Conservation (phyloP, 2,888 invertebrate species). For the Drosophila peninsularis region DNA sequence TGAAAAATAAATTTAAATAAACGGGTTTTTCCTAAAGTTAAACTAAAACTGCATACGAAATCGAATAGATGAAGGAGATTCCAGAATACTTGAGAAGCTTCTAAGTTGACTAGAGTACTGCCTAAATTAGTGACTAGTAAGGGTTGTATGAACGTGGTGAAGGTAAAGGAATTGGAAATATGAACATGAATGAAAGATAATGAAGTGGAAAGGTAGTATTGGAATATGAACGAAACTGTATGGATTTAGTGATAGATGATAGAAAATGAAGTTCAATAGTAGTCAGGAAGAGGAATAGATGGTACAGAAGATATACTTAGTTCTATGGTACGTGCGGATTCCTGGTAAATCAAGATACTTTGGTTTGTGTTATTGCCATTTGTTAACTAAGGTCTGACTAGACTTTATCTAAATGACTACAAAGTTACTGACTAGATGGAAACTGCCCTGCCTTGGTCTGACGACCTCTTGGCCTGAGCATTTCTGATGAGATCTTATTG, state of each 20-base stretch:
- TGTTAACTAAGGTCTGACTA: slow-evolving; percentile 33
- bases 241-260: neutral
- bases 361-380: slow-evolving; percentile 47
- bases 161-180: neutral
- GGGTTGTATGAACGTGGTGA: neutral
- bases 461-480: slow-evolving; percentile 8
- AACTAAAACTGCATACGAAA: slow-evolving; percentile 57
- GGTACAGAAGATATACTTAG: neutral
- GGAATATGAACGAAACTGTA: no score
- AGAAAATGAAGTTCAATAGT: neutral
- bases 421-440: slow-evolving; percentile 51
- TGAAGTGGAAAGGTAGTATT: neutral
- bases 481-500: slow-evolving; percentile 67
- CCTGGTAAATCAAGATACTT: slow-evolving; percentile 21
- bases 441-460: slow-evolving; percentile 44
- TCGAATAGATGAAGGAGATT: slow-evolving; percentile 19
- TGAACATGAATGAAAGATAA: neutral
- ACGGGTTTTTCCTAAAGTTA: slow-evolving; percentile 36
- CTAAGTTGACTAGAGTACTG: slow-evolving; percentile 46
- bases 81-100: slow-evolving; percentile 29
- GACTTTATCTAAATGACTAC: slow-evolving; percentile 42
- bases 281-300: neutral
- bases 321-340: neutral
- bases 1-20: slow-evolving; percentile 31
- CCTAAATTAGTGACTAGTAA: slow-evolving; percentile 62